phyloP scores from a whole-genome alignment of 1,140 invertebrate species.

The Leptopilina boulardi region DNA sequence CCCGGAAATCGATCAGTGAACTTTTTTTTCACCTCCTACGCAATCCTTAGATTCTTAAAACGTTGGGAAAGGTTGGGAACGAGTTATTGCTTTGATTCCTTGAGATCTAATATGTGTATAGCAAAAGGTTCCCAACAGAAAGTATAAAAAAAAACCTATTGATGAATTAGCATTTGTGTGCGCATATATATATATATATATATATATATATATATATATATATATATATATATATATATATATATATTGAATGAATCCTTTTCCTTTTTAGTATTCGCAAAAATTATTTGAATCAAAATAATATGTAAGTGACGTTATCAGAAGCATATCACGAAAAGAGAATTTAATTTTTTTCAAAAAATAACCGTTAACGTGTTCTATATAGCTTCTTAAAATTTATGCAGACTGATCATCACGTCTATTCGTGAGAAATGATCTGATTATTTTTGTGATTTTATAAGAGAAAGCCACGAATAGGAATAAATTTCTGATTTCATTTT shows the following conservation, averaged over 20 bases:
- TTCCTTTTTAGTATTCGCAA: not conserved
- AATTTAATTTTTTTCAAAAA: not conserved
- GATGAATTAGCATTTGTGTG: not conserved
- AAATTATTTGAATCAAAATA: not conserved
- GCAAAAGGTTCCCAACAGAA: not conserved
- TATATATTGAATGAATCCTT: no score
- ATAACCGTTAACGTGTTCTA: not conserved
- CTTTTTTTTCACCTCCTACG: not conserved
- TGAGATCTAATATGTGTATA: not conserved
- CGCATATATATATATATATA: no score
- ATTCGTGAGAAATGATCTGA: slow-evolving; percentile 14
- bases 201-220: no score
- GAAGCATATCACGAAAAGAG: not conserved
- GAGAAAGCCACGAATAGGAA: not conserved
- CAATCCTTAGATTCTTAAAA: no score
- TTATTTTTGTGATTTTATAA: not conserved
- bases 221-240: no score
- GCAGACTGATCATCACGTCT: not conserved
- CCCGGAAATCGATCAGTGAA: slow-evolving; percentile 11
- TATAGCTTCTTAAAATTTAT: not conserved
- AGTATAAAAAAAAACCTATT: not conserved
- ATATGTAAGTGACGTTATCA: not conserved
- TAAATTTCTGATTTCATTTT: no score
- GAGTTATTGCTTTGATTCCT: not conserved
- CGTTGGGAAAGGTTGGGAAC: slow-evolving; percentile 38